These are phyloP conservation scores for Amphipyra tragopoginis DNA, from an alignment of 2,888 invertebrate genomes.

Conservation along the genomic window DNA sequence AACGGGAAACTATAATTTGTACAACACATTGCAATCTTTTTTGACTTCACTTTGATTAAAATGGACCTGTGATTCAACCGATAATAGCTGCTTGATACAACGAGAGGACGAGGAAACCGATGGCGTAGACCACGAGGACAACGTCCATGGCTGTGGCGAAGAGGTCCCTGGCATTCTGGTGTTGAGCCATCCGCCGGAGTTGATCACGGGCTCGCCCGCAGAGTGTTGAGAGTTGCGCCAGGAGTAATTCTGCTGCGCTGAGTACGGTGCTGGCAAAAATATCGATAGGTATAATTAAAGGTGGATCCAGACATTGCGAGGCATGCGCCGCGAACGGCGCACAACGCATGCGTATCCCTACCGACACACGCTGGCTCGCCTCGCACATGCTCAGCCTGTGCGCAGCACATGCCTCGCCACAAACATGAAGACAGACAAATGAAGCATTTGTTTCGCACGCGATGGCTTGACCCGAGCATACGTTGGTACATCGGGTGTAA, in stretches of 20 bases:
- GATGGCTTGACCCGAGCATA: too few species aligned
- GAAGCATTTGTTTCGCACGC: too few species aligned
- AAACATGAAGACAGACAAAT: too few species aligned
- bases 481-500: too few species aligned
- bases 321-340: too few species aligned
- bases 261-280: constrained; percentile 63
- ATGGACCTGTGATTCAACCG: constrained; percentile 28
- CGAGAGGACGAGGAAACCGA: constrained; percentile 79
- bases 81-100: constrained; percentile 73
- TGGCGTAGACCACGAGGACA: constrained; percentile 76
- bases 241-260: constrained; percentile 62
- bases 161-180: constrained; percentile 69
- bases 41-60: constrained; percentile 42
- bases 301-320: too few species aligned
- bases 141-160: constrained; percentile 77
- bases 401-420: too few species aligned
- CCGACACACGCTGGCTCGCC: too few species aligned
- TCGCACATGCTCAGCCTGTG: too few species aligned
- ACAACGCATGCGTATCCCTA: too few species aligned
- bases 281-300: too few species aligned
- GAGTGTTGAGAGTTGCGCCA: constrained; percentile 58
- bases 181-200: constrained; percentile 62
- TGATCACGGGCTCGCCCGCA: constrained; percentile 57
- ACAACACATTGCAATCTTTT: constrained; percentile 32
- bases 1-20: constrained; percentile 18